Conservation (phyloP, 2,797 vertebrate genomes). For the Pseudochirops corinnae region DNA sequence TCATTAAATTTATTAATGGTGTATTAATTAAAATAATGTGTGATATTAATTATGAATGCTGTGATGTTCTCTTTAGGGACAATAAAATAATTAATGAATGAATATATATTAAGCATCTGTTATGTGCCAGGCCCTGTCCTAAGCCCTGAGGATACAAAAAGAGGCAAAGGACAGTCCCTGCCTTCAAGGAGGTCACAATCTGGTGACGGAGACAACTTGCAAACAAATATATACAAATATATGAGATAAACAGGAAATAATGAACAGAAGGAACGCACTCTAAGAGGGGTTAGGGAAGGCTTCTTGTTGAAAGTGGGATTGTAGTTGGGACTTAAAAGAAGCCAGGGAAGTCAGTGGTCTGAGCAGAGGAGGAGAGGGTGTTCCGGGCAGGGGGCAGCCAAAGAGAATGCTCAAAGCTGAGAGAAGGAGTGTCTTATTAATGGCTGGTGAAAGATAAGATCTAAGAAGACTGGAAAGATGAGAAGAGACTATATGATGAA, state of each 20-base stretch:
- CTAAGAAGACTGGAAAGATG: not conserved
- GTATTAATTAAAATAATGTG: no score
- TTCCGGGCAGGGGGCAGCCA: not conserved
- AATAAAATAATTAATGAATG: no score
- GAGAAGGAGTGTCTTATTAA: not conserved
- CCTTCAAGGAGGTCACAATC: not conserved
- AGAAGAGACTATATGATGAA: not conserved
- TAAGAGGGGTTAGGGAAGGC: not conserved
- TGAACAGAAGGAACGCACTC: not conserved
- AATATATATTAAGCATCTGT: not conserved
- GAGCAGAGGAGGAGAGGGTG: not conserved
- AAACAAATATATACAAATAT: not conserved
- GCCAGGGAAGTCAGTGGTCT: not conserved
- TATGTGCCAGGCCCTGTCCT: not conserved
- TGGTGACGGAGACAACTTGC: not conserved
- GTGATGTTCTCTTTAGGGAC: no score
- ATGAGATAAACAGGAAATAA: not conserved
- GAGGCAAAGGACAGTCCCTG: not conserved
- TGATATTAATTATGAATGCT: no score
- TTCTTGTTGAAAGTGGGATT: not conserved
- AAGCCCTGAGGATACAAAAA: not conserved
- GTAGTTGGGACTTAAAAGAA: not conserved
- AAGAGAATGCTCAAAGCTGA: not conserved
- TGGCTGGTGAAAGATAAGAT: not conserved
- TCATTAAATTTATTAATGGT: no score